Evolutionary conservation across 2,797 vertebrate genomes (phyloP), one percentile per base, ranked within the genome.

Genomic region (Sylvilagus floridanus): DNA sequence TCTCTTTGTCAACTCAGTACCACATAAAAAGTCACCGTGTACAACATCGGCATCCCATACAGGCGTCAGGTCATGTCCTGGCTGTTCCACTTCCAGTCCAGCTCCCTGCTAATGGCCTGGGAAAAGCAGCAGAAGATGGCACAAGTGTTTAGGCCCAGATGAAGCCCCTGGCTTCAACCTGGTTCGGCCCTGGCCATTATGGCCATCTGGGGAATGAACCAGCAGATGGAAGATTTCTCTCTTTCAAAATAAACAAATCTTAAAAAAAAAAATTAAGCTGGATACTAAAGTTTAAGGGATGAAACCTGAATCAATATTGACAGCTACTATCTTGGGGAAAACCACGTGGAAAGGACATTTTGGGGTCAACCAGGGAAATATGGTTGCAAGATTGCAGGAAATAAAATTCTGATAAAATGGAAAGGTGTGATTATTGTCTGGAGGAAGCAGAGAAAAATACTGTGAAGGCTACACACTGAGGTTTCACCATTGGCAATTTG

Each of bases 381-480:
- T 57, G 47, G 35, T 78, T 90, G 35, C 1, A 26, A 19, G 47
- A 32, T 62, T 78, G 78, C 4, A 93, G 16, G 32, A 93, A 66
- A 88, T 63, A 54, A 57, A n/a, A 63, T 57, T 54, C 68, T 57
- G 50, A 10, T 66, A 54, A 83, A 95, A 85, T 69, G 30, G 75
- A 78, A 84, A 72, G 12, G 37, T 50, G 89, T 84, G 26, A 84
- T 89, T 75, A 37, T 50, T 89, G 30, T 75, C 69, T 63, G 68
- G 86, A 86, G 60, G 69, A 92, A 90, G 24, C 47, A 60, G 17
- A 32, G 75, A 24, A 90, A 81, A 81, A 88, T 17, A 42, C 37
- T 19, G 42, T 75, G 63, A 78, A 68, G 30, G 42, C 28, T 52
- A 12, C 1, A 4, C 14, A 57, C 47, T 63, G 19, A 73, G 28